These are phyloP conservation scores for Rhinella marina DNA, from an alignment of 2,797 vertebrate genomes.

Conservation along the genomic window DNA sequence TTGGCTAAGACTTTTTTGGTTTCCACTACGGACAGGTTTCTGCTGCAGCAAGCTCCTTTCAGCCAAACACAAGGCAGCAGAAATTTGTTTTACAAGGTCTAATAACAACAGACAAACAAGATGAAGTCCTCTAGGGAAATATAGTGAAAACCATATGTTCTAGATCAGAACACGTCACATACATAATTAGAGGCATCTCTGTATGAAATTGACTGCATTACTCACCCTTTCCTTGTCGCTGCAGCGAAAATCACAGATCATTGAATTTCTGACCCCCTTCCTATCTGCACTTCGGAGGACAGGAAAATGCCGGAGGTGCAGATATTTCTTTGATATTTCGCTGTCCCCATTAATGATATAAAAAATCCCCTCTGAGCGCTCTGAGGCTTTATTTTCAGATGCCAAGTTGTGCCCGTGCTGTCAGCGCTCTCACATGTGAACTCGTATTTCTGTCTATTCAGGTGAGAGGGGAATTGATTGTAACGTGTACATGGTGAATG, in stretches of 20 bases:
- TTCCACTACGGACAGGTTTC: too few relatives aligned
- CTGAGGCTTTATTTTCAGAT: not conserved
- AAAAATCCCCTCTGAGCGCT: not conserved
- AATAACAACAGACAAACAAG: not conserved
- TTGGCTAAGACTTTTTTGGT: too few relatives aligned
- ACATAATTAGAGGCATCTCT: not conserved
- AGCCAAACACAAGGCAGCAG: not conserved
- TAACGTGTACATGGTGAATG: not conserved
- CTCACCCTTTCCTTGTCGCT: not conserved
- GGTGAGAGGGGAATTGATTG: not conserved
- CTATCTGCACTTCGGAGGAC: not conserved
- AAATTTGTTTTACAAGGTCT: not conserved
- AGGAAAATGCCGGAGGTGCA: not conserved
- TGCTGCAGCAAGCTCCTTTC: not conserved
- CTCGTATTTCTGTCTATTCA: not conserved
- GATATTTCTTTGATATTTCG: slow-evolving; percentile 15
- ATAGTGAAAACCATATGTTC: not conserved
- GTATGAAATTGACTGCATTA: not conserved
- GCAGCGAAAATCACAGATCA: not conserved
- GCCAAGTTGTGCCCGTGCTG: not conserved
- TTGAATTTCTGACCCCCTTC: slow-evolving; percentile 5
- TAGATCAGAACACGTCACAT: not conserved
- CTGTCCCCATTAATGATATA: not conserved
- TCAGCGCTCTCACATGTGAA: not conserved
- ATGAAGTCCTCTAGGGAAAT: too few relatives aligned